Evolutionary conservation across 2,113 vertebrate species (phyloP), one percentile per base, ranked within the genome.

Genomic region (Dendrocopos noguchii): DNA sequence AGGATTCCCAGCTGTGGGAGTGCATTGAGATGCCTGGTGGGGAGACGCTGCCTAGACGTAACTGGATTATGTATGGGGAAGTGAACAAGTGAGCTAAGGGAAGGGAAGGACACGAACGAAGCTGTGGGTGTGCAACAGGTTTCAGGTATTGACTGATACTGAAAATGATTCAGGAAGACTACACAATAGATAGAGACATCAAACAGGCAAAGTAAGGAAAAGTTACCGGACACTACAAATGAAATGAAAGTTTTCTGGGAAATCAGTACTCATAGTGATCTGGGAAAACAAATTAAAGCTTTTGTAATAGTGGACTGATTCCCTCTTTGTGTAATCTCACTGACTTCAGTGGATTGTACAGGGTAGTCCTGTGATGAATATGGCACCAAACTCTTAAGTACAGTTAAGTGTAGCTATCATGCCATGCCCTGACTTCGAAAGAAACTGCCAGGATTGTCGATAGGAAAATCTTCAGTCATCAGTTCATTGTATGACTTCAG

Each of bases 391-490:
- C 75, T 85, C 68, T 68, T 68, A 91, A 95, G 87, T 66, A 60
- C 36, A 61, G 15, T 65, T 70, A 80, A 87, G 33, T 28, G n/a
- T 6, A 67, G n/a, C 61, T 88, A 92, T 85, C 72, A 46, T 44
- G 55, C 59, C 80, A 59, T 91, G 66, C 53, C 63, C 70, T 86
- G 80, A 93, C 90, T 79, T 81, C 70, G 90, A 95, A 95, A 86
- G 61, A 95, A 95, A 91, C 81, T 79, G 36, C 80, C 94, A 64
- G 33, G 50, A 50, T 29, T 94, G 73, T 55, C 73, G 76, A 78
- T 61, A 90, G 94, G 91, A 95, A 96, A 96, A 94, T 95, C 90
- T 95, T 96, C 94, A 95, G 85, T 95, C 94, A 66, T 95, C 93
- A 95, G 95, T 86, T 96, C 95, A 95, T 96, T 95, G 94, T 91